Conservation (phyloP, 2,113 vertebrate genomes). For the Carollia perspicillata region DNA sequence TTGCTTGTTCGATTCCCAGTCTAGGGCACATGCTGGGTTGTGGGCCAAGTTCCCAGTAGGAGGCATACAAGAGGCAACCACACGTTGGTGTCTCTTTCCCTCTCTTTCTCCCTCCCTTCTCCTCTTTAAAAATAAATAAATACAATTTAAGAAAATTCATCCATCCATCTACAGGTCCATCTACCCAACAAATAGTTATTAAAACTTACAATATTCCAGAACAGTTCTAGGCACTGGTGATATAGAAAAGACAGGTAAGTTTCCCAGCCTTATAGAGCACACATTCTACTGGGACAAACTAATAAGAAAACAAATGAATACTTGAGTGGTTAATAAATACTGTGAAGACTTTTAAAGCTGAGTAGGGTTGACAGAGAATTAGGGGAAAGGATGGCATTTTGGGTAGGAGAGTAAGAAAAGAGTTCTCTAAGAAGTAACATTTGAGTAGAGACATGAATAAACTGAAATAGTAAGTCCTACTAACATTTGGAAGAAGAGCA, state of each 20-base stretch:
- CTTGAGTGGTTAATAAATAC: neutral
- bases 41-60: too few relatives aligned
- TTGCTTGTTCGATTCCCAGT: too few relatives aligned
- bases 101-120: too few relatives aligned
- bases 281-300: neutral
- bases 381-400: neutral
- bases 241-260: neutral
- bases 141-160: neutral
- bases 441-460: neutral
- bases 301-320: neutral
- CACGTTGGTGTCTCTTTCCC: too few relatives aligned
- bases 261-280: neutral
- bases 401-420: neutral
- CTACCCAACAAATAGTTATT: constrained; percentile 8
- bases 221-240: neutral
- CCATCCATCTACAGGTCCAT: neutral
- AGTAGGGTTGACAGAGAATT: neutral
- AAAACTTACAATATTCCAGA: neutral
- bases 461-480: neutral
- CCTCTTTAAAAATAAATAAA: too few relatives aligned
- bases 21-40: too few relatives aligned
- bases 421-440: neutral
- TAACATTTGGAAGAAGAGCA: neutral
- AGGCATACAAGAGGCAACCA: too few relatives aligned
- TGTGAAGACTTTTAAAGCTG: neutral